A percentile compares a stretch with the other conserved stretches of the same genome.
Conservation (phyloP, 2,888 invertebrate species). For the Drosophila diplacantha region DNA sequence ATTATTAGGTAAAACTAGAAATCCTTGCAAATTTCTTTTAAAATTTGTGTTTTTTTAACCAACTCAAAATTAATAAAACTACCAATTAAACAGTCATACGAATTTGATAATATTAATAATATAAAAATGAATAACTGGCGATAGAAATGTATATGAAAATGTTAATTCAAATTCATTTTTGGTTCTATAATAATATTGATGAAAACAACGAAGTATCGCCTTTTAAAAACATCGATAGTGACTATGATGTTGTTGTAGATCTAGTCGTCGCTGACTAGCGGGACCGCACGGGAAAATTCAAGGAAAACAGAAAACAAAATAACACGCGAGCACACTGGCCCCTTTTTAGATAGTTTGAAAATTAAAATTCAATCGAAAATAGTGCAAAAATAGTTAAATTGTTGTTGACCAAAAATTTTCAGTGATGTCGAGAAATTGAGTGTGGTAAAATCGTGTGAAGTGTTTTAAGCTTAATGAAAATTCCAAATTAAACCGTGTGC, state of each 20-base stretch:
- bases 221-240: neutral
- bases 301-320: slow-evolving; percentile 8
- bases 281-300: slow-evolving; percentile 34
- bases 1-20: neutral
- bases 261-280: slow-evolving; percentile 57
- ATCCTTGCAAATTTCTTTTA: neutral
- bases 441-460: slow-evolving; percentile 5
- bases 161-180: neutral
- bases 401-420: slow-evolving; percentile 45
- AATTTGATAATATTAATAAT: neutral
- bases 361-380: slow-evolving; percentile 43
- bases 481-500: slow-evolving; percentile 6
- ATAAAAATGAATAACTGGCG: neutral
- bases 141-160: neutral
- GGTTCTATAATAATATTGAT: neutral
- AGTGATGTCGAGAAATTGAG: slow-evolving; percentile 32
- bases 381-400: slow-evolving; percentile 54
- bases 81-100: neutral
- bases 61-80: neutral
- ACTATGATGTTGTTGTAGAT: neutral
- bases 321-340: slow-evolving; percentile 16
- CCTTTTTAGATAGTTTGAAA: slow-evolving; percentile 9
- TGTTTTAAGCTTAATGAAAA: slow-evolving; percentile 1
- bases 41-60: neutral
- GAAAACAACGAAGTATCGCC: neutral